Percentiles rank a stretch among this genome's conserved stretches.
Evolutionary conservation across 2,888 invertebrate species (phyloP).

Genomic region (Drosophila mercatorum): DNA sequence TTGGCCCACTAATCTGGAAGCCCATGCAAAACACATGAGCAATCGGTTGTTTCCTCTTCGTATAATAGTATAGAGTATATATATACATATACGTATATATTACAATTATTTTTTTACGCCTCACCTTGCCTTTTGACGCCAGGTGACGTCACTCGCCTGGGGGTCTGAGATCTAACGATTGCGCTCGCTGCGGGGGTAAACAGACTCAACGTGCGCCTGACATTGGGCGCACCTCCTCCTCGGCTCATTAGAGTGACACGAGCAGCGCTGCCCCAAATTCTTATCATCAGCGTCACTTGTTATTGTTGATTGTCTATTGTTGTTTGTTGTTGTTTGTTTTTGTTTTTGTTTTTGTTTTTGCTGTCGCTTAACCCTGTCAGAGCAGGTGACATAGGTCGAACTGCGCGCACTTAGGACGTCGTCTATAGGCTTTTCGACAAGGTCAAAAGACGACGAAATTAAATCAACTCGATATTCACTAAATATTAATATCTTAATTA

Average conservation of each 20-base stretch:
- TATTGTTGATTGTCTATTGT: constrained; percentile 2
- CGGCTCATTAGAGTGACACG: constrained; percentile 37
- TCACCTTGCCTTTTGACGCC: not conserved
- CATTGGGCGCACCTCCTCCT: constrained; percentile 22
- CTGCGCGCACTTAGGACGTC: not conserved
- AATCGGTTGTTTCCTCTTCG: not conserved
- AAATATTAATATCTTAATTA: constrained; percentile 1
- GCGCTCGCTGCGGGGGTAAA: constrained; percentile 1
- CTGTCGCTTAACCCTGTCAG: constrained; percentile 23
- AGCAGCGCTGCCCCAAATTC: constrained; percentile 22
- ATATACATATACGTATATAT: not conserved
- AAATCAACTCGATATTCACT: not conserved
- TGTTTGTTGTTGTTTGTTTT: constrained; percentile 1
- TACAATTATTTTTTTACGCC: not conserved
- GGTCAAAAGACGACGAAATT: constrained; percentile 5
- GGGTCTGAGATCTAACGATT: constrained; percentile 9
- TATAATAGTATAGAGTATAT: not conserved
- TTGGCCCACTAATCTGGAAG: too few relatives aligned
- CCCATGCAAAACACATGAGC: not conserved
- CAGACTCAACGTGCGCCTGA: constrained; percentile 16
- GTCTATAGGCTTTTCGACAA: constrained; percentile 3
- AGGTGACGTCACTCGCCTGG: constrained; percentile 8
- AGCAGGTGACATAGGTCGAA: constrained; percentile 38
- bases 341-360: constrained; percentile 1
- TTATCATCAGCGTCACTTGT: constrained; percentile 39